phyloP scores from a whole-genome alignment of 2,888 invertebrate species.

The Sturmia bella region DNA sequence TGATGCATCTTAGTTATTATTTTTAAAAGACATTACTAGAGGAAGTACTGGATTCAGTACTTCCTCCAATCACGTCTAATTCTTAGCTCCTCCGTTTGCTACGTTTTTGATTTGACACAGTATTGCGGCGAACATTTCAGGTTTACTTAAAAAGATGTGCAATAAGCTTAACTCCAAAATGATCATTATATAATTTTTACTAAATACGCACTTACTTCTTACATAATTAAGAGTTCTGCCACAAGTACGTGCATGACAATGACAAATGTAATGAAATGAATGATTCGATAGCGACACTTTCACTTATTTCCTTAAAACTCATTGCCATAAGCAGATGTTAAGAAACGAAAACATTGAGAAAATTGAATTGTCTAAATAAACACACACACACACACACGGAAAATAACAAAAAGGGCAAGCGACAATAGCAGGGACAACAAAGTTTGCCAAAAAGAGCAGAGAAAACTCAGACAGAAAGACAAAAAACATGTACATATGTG shows the following conservation, averaged over 20 bases:
- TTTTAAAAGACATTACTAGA: no score
- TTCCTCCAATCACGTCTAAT: no score
- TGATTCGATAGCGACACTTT: slow-evolving; percentile 31
- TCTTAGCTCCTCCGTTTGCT: no score
- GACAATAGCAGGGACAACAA: slow-evolving; percentile 4
- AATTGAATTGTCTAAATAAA: neutral
- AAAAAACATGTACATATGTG: no score
- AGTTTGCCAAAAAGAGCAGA: neutral
- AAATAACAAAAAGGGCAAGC: slow-evolving; percentile 18
- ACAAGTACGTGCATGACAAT: slow-evolving; percentile 56
- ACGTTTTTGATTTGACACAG: no score
- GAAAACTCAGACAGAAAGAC: neutral
- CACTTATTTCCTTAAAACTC: slow-evolving; percentile 19
- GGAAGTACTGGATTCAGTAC: no score
- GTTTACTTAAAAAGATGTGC: no score
- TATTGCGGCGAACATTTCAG: no score
- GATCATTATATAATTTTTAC: no score
- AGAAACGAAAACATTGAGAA: neutral
- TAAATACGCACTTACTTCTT: slow-evolving; percentile 24
- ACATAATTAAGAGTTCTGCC: slow-evolving; percentile 42
- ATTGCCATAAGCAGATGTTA: slow-evolving; percentile 1
- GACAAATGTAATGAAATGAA: slow-evolving; percentile 39
- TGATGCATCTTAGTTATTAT: no score
- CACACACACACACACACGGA: no score
- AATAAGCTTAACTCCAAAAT: no score